phyloP scores from a whole-genome alignment of 2,797 vertebrate genomes.

The Alca torda region DNA sequence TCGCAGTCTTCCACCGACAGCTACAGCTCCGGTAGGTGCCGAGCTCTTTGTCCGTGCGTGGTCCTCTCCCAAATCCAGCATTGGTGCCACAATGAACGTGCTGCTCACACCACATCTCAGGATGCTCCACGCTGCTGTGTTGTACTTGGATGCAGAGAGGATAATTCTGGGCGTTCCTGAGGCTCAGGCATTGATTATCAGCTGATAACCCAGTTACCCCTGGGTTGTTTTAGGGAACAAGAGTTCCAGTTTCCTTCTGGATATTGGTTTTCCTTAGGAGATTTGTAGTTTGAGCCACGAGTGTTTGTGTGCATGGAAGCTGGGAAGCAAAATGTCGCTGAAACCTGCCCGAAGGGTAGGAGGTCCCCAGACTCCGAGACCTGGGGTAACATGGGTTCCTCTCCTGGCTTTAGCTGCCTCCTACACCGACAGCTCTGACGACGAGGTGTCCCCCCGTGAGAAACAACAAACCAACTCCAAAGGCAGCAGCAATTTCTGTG shows the following conservation, averaged over 20 bases:
- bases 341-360: not conserved
- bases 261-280: not conserved
- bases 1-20: slow-evolving; percentile 99
- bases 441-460: slow-evolving; percentile 94
- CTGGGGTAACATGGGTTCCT: not conserved
- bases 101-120: fast-evolving
- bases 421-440: slow-evolving; percentile 97
- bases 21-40: slow-evolving; percentile 93
- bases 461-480: slow-evolving; percentile 95
- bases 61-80: fast-evolving
- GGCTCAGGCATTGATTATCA: not conserved
- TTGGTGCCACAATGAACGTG: fast-evolving
- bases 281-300: not conserved
- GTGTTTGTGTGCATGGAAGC: not conserved
- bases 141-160: not conserved
- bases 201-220: not conserved
- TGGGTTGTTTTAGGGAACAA: not conserved
- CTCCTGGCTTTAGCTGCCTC: slow-evolving; percentile 86
- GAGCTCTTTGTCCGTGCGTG: not conserved
- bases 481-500: slow-evolving; percentile 96
- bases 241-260: not conserved
- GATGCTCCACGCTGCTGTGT: not conserved
- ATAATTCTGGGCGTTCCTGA: not conserved
- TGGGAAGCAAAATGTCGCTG: not conserved
- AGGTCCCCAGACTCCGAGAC: not conserved